These are phyloP conservation scores for Beris chalybata DNA, from an alignment of 2,888 invertebrate species.

Conservation along the genomic window DNA sequence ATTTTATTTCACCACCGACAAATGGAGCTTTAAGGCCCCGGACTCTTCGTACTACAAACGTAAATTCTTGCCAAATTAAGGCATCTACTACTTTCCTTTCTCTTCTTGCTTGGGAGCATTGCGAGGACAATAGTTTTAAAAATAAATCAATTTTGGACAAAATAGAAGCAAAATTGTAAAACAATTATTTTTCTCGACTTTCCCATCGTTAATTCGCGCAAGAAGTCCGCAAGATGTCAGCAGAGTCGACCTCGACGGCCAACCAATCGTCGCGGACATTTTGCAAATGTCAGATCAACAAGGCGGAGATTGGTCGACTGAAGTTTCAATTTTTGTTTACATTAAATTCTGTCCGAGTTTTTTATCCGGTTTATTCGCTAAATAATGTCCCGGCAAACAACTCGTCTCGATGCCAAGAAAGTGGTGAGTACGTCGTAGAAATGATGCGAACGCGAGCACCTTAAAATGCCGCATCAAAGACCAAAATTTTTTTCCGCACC, in stretches of 20 bases:
- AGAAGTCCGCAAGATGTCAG: neutral
- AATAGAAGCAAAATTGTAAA: too few relatives aligned
- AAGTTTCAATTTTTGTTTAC: slow-evolving; percentile 19
- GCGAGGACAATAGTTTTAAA: too few relatives aligned
- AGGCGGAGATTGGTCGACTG: slow-evolving; percentile 13
- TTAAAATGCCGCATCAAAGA: neutral
- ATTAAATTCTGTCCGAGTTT: neutral
- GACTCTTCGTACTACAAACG: too few relatives aligned
- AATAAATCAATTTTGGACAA: too few relatives aligned
- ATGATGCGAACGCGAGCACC: neutral
- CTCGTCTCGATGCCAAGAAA: slow-evolving; percentile 55
- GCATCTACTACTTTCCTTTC: too few relatives aligned
- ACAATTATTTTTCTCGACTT: neutral
- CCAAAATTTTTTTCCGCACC: slow-evolving; percentile 5
- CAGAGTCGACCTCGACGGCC: neutral
- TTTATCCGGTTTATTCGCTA: neutral
- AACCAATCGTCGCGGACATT: slow-evolving; percentile 28
- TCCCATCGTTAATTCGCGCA: neutral
- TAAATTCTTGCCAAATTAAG: too few relatives aligned
- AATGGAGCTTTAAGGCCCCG: too few relatives aligned
- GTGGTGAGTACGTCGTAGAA: slow-evolving; percentile 51
- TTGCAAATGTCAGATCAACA: slow-evolving; percentile 21
- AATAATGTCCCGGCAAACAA: slow-evolving; percentile 53
- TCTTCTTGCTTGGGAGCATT: too few relatives aligned
- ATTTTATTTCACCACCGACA: too few relatives aligned